These are phyloP conservation scores for Naja naja DNA, from an alignment of 2,113 vertebrate species.

Conservation along the genomic window DNA sequence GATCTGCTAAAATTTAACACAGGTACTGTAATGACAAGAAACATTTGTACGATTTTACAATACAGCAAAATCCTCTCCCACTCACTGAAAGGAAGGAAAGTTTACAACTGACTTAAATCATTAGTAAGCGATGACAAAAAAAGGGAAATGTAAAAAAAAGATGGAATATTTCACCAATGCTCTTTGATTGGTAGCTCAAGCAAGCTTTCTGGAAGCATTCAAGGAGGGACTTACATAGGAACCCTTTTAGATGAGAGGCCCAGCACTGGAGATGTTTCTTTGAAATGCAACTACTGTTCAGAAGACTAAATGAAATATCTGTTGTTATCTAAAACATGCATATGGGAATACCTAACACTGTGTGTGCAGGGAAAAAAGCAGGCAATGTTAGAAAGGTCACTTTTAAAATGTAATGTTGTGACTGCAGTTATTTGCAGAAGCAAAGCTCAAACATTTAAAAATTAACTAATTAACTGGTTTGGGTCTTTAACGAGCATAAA, in stretches of 20 bases:
- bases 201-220: not conserved
- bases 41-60: not conserved
- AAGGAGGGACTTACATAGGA: not conserved
- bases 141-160: not conserved
- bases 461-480: not conserved
- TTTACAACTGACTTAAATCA: not conserved
- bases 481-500: not conserved
- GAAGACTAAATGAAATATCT: not conserved
- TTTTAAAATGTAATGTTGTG: not conserved
- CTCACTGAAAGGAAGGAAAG: not conserved
- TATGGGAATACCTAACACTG: not conserved
- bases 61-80: not conserved
- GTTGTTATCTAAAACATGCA: not conserved
- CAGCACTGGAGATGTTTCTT: not conserved
- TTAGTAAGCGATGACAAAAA: not conserved
- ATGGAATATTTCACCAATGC: not conserved
- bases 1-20: conserved; percentile 35
- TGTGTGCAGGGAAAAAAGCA: not conserved
- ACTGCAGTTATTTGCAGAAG: not conserved
- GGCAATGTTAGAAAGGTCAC: not conserved
- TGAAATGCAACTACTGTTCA: not conserved
- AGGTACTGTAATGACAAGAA: conserved; percentile 18
- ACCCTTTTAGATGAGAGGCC: not conserved
- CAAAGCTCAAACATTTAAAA: not conserved
- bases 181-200: not conserved